Conservation (phyloP, 2,113 vertebrate genomes). For the Calyptomena viridis region DNA sequence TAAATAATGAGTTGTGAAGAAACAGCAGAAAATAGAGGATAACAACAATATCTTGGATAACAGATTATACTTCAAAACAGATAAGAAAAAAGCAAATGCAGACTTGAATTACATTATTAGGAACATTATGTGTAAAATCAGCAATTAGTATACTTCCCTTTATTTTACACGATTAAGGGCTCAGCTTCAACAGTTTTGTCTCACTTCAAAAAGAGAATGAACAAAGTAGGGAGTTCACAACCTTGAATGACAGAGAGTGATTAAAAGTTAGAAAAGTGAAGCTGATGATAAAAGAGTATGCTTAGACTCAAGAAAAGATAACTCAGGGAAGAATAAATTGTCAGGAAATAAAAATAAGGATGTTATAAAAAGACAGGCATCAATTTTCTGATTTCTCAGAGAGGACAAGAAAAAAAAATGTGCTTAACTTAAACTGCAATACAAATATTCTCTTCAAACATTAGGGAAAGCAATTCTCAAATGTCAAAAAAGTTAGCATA, state of each 20-base stretch:
- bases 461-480: background rate
- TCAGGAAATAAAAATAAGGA: background rate
- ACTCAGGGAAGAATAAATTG: background rate
- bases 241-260: background rate
- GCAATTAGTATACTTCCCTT: background rate
- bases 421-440: background rate
- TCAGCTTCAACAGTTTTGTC: background rate
- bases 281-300: background rate
- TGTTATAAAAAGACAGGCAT: background rate
- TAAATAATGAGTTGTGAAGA: background rate
- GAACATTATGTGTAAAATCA: background rate
- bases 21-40: background rate
- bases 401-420: background rate
- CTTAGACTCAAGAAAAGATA: background rate
- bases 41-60: background rate
- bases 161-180: background rate
- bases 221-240: background rate
- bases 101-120: background rate
- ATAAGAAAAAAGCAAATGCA: background rate
- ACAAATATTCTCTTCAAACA: background rate
- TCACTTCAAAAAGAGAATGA: background rate
- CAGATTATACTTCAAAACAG: background rate
- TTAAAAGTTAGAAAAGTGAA: slow-evolving; percentile 11
- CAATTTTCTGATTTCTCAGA: background rate
- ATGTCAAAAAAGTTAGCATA: background rate